Evolutionary conservation across 2,888 invertebrate species (phyloP).

Genomic region (Zygothrica quintamaculata): DNA sequence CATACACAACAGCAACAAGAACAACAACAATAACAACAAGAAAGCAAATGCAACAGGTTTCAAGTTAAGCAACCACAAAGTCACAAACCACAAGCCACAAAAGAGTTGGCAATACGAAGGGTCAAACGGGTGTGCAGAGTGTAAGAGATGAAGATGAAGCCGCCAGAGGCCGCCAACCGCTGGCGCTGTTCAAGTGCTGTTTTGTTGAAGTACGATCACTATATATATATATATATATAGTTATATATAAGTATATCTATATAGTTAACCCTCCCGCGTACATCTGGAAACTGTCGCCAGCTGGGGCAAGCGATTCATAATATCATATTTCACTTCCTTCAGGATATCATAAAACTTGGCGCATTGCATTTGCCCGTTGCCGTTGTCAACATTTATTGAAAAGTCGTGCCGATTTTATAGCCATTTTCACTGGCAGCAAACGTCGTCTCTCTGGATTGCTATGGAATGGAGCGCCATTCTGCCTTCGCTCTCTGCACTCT

Average conservation of each 20-base stretch:
- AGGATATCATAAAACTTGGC: conserved; percentile 84
- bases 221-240: no score
- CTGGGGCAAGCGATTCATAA: conserved; percentile 76
- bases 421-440: conserved; percentile 64
- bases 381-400: conserved; percentile 85
- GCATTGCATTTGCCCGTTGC: conserved; percentile 64
- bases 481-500: conserved; percentile 3
- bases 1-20: conserved; percentile 62
- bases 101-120: background rate
- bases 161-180: conserved; percentile 48
- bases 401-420: conserved; percentile 85
- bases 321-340: conserved; percentile 85
- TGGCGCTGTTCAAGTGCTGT: conserved; percentile 43
- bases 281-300: conserved; percentile 73
- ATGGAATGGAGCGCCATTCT: conserved; percentile 42
- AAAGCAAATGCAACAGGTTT: conserved; percentile 64
- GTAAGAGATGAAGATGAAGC: conserved; percentile 40
- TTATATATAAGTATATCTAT: background rate
- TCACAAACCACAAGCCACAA: conserved; percentile 52
- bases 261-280: conserved; percentile 48
- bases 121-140: conserved; percentile 1
- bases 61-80: conserved; percentile 63
- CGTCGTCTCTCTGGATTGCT: conserved; percentile 10
- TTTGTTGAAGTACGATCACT: conserved; percentile 10
- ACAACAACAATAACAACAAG: conserved; percentile 17